These are phyloP conservation scores for Urechis unicinctus DNA, from an alignment of 2,888 invertebrate genomes.

Conservation along the genomic window DNA sequence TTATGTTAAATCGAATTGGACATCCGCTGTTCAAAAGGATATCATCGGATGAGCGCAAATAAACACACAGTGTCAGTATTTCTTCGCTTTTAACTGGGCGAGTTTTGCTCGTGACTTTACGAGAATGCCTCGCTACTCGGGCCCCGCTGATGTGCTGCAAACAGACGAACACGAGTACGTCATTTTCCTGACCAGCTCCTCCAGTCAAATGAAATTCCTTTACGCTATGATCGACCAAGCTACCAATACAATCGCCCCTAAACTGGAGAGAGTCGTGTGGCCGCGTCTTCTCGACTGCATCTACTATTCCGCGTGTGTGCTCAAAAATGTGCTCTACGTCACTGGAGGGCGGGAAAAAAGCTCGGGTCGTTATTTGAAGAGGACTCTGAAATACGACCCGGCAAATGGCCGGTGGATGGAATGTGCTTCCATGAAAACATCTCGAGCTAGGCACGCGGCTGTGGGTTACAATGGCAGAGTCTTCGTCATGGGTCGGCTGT, in stretches of 20 bases:
- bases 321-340: slow-evolving; percentile 8
- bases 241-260: not conserved
- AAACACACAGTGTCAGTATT: no score
- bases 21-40: no score
- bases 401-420: slow-evolving; percentile 3
- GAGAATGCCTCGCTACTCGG: no score
- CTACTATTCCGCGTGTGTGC: slow-evolving; percentile 6
- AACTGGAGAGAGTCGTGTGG: slow-evolving; percentile 4
- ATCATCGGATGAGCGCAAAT: no score
- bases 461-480: slow-evolving; percentile 1
- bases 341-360: slow-evolving; percentile 7
- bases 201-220: not conserved
- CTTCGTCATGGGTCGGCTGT: slow-evolving; percentile 6
- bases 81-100: no score
- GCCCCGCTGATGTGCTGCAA: no score
- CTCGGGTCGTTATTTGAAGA: not conserved
- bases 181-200: not conserved
- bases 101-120: no score
- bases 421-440: slow-evolving; percentile 4
- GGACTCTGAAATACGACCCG: slow-evolving; percentile 7
- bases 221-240: slow-evolving; percentile 3
- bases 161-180: slow-evolving; percentile 1
- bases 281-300: slow-evolving; percentile 5
- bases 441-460: slow-evolving; percentile 3
- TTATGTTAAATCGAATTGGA: no score